Evolutionary conservation across 2,888 invertebrate species (phyloP).

Genomic region (Osmoderma eremita): DNA sequence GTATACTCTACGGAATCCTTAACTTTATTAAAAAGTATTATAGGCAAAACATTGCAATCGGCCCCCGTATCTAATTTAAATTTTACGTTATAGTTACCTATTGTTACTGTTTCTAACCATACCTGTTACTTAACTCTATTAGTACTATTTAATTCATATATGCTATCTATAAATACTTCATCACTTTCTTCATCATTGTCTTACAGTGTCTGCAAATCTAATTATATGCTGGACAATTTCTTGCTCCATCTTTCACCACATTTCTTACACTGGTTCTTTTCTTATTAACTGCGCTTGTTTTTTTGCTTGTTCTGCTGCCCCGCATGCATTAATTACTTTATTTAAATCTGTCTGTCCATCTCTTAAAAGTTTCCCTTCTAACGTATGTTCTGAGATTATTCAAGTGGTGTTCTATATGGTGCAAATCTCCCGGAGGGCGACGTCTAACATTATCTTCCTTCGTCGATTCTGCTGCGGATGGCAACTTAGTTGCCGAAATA

Average conservation of each 20-base stretch:
- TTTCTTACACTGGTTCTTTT: not conserved
- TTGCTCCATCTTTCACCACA: too few relatives aligned
- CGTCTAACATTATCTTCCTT: too few relatives aligned
- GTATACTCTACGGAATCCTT: not conserved
- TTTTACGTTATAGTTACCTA: slow-evolving; percentile 3
- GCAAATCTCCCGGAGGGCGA: too few relatives aligned
- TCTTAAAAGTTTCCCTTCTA: not conserved
- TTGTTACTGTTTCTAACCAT: slow-evolving; percentile 11
- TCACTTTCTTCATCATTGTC: too few relatives aligned
- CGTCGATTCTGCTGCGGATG: too few relatives aligned
- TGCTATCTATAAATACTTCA: slow-evolving; percentile 4
- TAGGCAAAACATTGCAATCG: too few relatives aligned
- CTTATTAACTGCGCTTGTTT: not conserved
- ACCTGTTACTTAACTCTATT: not conserved
- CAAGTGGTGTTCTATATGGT: too few relatives aligned
- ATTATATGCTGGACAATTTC: too few relatives aligned
- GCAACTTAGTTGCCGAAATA: too few relatives aligned
- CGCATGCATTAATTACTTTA: not conserved
- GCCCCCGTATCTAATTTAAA: slow-evolving; percentile 34
- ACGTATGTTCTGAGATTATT: not conserved
- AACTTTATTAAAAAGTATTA: not conserved
- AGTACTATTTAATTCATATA: not conserved
- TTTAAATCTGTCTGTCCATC: not conserved
- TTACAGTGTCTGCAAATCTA: too few relatives aligned
- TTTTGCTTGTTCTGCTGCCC: not conserved